Conservation (phyloP, 2,888 invertebrate genomes). For the Meteorus cinctellus region DNA sequence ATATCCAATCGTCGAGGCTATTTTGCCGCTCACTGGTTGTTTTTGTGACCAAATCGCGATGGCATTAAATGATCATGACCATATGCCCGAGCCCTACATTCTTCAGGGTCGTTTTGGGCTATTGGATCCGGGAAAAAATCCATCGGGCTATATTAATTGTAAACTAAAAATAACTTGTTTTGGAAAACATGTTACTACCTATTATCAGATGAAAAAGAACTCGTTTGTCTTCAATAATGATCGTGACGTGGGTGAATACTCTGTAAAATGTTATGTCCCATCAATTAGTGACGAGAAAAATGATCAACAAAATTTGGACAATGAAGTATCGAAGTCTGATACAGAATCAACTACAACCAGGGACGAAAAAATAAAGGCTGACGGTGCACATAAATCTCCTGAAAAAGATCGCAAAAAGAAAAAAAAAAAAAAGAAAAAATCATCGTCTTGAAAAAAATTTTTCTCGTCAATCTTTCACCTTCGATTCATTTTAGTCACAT, state of each 20-base stretch:
- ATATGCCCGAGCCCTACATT: constrained; percentile 64
- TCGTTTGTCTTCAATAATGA: constrained; percentile 61
- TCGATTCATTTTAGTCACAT: neutral
- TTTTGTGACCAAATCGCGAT: constrained; percentile 69
- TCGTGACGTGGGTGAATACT: constrained; percentile 56
- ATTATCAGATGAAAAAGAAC: constrained; percentile 60
- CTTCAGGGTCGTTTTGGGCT: constrained; percentile 60
- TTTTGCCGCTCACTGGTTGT: constrained; percentile 64
- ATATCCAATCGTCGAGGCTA: constrained; percentile 67
- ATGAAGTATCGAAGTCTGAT: constrained; percentile 42
- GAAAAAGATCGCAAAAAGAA: constrained; percentile 38
- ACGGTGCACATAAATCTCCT: constrained; percentile 38
- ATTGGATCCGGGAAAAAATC: constrained; percentile 65
- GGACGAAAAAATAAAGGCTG: constrained; percentile 42
- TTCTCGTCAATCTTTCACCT: neutral
- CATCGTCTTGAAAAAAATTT: neutral
- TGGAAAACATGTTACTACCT: constrained; percentile 62
- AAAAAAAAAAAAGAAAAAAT: constrained; percentile 25
- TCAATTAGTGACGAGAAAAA: constrained; percentile 36
- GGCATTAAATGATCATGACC: constrained; percentile 63
- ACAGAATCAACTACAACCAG: constrained; percentile 41
- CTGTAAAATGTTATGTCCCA: constrained; percentile 56
- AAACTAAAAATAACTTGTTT: constrained; percentile 62
- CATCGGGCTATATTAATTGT: constrained; percentile 62
- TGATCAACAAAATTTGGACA: constrained; percentile 42